Percentiles rank a stretch among this genome's conserved stretches.
Conservation (phyloP, 2,888 invertebrate species). For the Phoronis australis region DNA sequence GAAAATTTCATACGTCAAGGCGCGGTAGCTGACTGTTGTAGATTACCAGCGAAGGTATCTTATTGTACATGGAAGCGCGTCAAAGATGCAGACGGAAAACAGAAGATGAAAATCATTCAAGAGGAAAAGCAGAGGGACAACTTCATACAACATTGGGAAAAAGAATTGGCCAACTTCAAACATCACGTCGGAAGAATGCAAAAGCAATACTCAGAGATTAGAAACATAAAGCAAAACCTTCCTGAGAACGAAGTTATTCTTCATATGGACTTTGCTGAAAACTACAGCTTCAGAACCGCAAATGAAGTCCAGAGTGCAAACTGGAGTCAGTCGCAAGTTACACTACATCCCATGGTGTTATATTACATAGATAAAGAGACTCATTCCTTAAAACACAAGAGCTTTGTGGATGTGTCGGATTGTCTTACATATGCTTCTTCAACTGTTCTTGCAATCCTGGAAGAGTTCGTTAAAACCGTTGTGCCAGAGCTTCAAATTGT, state of each 20-base stretch:
- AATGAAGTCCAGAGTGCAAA: constrained; percentile 17
- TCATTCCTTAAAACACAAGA: constrained; percentile 11
- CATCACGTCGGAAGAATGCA: constrained; percentile 11
- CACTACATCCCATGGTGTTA: constrained; percentile 17
- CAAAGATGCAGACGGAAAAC: background rate
- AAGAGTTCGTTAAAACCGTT: constrained; percentile 8
- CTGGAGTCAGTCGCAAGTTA: constrained; percentile 14
- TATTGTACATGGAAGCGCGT: background rate
- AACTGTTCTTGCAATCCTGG: constrained; percentile 17
- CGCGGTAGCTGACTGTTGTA: background rate
- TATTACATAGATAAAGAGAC: constrained; percentile 9
- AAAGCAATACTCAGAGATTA: constrained; percentile 14
- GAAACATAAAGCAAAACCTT: constrained; percentile 12
- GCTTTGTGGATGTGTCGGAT: constrained; percentile 14
- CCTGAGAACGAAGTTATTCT: constrained; percentile 10
- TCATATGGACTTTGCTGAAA: constrained; percentile 20
- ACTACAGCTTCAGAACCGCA: constrained; percentile 11
- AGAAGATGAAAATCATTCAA: background rate
- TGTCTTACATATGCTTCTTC: constrained; percentile 14
- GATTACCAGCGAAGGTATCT: background rate
- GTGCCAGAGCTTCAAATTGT: background rate
- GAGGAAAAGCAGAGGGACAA: constrained; percentile 10
- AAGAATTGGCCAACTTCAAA: constrained; percentile 14
- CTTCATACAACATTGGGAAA: constrained; percentile 11
- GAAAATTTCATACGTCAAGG: background rate